Base-by-base conservation (phyloP, 2,797 vertebrate genomes). In the Onychomys arenicola region DNA sequence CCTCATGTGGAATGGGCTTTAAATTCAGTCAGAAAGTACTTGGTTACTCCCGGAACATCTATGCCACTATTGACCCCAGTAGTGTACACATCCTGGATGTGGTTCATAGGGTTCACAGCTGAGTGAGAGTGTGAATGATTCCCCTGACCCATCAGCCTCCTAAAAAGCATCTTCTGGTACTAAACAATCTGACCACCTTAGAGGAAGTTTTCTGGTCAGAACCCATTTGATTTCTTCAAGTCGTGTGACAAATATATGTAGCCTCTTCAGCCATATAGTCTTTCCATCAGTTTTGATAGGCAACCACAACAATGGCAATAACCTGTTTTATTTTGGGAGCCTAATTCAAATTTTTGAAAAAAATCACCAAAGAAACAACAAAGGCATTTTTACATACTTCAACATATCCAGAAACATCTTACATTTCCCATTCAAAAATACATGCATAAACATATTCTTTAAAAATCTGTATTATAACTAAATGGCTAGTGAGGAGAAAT, bases 401-500 rank as follows among this genome's bases (percentile, higher is more conserved):
- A 84, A 9, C 8, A 21, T 71, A 57, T 89, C 49, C 29, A 75
- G 19, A 87, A 59, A 71, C 13, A 34, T 81, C 95, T 88, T 52
- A 52, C 17, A 6, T 9, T 84, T 87, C 55, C 87, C 65, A 57
- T 93, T 96, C 6, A 77, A 97, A 92, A 89, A 34, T 10, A 76
- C 1, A 61, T 12, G 21, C 17, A 37, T 9, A 25, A 29, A 57
- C 49, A 69, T 57, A 34, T 87, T 69, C 25, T 92, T 97, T 49
- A 69, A 96, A 80, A 94, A 82, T 49, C 49, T 95, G 73, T 37
- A 13, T 23, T 2, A 52, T 59, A 76, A 71, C 21, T 52, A 96
- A 92, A 93, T 85, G 63, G 16, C 81, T 96, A 67, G 57, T 49
- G 94, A 83, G 85, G 67, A 86, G 65, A 95, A 92, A 57, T 57